Conservation (phyloP, 2,888 invertebrate species). For the Arenicola marina region DNA sequence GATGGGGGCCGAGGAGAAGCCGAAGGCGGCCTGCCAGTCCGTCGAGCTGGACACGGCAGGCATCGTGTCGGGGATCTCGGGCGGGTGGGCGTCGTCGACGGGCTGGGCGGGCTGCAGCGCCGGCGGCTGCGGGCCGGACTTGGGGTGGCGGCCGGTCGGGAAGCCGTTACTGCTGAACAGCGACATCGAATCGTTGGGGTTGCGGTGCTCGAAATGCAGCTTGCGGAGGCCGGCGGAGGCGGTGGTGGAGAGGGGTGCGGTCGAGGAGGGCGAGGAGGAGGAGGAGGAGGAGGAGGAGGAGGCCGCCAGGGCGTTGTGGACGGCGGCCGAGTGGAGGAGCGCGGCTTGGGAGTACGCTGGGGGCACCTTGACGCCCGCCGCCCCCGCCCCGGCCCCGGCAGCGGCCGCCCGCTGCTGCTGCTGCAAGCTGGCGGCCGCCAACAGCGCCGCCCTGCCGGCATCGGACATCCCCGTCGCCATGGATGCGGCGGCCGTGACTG, state of each 20-base stretch:
- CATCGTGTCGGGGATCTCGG: conserved; percentile 52
- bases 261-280: background rate
- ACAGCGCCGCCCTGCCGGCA: no score
- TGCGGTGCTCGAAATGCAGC: conserved; percentile 2
- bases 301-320: conserved; percentile 2
- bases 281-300: background rate
- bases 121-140: background rate
- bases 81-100: conserved; percentile 17
- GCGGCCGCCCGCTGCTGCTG: no score
- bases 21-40: conserved; percentile 73
- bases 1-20: conserved; percentile 42
- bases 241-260: conserved; percentile 4
- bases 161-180: conserved; percentile 29
- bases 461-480: no score
- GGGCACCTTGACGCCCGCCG: conserved; percentile 1
- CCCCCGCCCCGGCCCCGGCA: conserved; percentile 6
- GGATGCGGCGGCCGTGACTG: no score
- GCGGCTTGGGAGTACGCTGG: background rate
- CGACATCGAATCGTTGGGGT: conserved; percentile 21
- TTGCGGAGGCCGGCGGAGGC: background rate
- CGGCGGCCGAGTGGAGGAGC: background rate
- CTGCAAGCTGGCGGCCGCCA: no score
- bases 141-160: conserved; percentile 14
- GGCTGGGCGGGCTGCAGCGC: background rate
- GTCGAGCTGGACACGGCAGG: conserved; percentile 70